phyloP scores from a whole-genome alignment of 2,113 vertebrate species.

The Benitochromis conjunctus region DNA sequence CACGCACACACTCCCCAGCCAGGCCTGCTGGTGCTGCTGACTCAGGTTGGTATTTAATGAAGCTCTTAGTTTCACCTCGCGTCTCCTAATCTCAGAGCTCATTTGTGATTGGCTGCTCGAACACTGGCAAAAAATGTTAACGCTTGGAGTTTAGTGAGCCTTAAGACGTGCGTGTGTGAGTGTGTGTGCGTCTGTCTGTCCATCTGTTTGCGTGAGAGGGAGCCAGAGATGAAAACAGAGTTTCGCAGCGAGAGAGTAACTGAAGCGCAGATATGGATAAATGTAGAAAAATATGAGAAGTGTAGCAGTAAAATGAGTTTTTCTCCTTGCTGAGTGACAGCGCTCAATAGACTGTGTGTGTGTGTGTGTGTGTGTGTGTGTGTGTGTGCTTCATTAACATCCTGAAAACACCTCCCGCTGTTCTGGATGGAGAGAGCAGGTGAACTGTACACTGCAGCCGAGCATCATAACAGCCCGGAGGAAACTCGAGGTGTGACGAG shows the following conservation, averaged over 20 bases:
- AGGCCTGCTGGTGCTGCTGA: conserved; percentile 65
- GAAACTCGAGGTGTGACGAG: neutral
- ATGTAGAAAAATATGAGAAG: neutral
- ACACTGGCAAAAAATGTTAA: conserved; percentile 58
- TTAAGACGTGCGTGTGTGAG: conserved; percentile 25
- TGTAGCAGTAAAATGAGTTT: neutral
- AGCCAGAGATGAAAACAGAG: neutral
- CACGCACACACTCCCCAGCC: conserved; percentile 16
- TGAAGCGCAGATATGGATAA: neutral
- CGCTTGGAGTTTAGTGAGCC: conserved; percentile 52
- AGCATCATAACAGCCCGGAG: neutral
- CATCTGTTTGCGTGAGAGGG: neutral
- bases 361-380: neutral
- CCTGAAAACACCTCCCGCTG: neutral
- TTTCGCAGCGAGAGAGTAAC: neutral
- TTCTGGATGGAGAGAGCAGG: neutral
- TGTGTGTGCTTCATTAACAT: neutral
- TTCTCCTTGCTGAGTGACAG: conserved; percentile 16
- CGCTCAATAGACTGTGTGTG: neutral
- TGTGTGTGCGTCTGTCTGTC: neutral
- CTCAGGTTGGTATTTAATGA: conserved; percentile 77
- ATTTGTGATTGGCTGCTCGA: conserved; percentile 61
- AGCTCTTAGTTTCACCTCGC: conserved; percentile 71
- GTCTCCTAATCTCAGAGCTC: conserved; percentile 66
- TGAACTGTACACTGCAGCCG: neutral